These are phyloP conservation scores for Melanaphis sacchari DNA, from an alignment of 1,140 invertebrate genomes.

Conservation along the genomic window DNA sequence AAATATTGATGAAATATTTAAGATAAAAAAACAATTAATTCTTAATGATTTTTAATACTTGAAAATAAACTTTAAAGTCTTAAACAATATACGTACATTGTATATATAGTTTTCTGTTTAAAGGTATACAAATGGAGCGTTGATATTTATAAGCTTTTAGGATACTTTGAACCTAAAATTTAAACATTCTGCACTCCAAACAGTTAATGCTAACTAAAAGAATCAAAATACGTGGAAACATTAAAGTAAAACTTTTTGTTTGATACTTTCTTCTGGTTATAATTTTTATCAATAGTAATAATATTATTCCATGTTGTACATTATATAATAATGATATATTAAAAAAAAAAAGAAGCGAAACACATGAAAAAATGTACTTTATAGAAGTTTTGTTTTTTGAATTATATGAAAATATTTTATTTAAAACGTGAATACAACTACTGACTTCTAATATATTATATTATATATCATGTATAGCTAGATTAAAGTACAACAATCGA, in stretches of 20 bases:
- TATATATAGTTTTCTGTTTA: background rate
- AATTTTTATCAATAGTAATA: background rate
- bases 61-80: background rate
- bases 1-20: background rate
- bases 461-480: background rate
- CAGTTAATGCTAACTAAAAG: background rate
- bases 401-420: background rate
- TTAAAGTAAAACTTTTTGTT: background rate
- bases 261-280: background rate
- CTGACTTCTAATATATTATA: too few relatives aligned
- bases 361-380: background rate
- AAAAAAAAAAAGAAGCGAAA: background rate
- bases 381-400: background rate
- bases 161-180: background rate
- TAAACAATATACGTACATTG: background rate
- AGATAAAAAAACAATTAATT: background rate
- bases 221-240: constrained; percentile 6
- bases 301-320: background rate
- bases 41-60: background rate
- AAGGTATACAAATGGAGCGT: background rate
- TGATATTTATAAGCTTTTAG: constrained; percentile 4
- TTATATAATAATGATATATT: background rate
- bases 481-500: background rate
- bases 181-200: background rate
- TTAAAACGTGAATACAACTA: too few relatives aligned